Evolutionary conservation across 2,113 vertebrate species (phyloP), one percentile per base, ranked within the genome.

Genomic region (Phocoena sinus): DNA sequence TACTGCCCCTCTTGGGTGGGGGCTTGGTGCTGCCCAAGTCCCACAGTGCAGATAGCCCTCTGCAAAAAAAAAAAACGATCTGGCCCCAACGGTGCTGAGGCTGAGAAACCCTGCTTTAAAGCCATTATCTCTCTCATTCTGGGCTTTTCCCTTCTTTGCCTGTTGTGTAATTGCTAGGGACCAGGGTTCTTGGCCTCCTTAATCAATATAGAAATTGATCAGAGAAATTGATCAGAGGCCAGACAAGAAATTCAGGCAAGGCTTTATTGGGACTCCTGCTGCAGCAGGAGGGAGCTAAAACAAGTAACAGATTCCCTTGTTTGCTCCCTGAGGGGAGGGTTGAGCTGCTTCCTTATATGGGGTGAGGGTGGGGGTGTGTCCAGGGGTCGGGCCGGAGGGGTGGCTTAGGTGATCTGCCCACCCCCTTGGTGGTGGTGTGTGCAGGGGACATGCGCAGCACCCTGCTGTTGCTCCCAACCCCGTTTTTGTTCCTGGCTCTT

Each of bases 11-110:
- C 6, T 1, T 21, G 25, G 11, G 21, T 6, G 8, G 33, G 25
- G 26, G 33, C 70, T 28, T 6, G 70, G 67, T 31, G 31, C 28
- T 33, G 3, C 47, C 33, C 4, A 4, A 0, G 4, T 21, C 28
- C 68, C 65, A 0, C 17, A 1, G 1, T 3, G 8, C 68, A 65
- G 2, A 20, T 15, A 15, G 18, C n/a, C n/a, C 62, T 41, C 47
- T n/a, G 0, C 0, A 5, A 3, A 6, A 62, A 3, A 6, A 62
- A 26, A 47, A 47, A 15, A n/a, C 2, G 25, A 15, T 23, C 33
- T 13, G 10, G 62, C 9, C 38, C 67, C 26, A 65, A 10, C 15
- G 1, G 3, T 21, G 17, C 41, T 15, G 47, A 63, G 26, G 28
- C 31, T 18, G 31, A 58, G 36, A 91, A 44, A 4, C 18, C 53